phyloP scores from a whole-genome alignment of 2,113 vertebrate genomes.

The Austrofundulus limnaeus region DNA sequence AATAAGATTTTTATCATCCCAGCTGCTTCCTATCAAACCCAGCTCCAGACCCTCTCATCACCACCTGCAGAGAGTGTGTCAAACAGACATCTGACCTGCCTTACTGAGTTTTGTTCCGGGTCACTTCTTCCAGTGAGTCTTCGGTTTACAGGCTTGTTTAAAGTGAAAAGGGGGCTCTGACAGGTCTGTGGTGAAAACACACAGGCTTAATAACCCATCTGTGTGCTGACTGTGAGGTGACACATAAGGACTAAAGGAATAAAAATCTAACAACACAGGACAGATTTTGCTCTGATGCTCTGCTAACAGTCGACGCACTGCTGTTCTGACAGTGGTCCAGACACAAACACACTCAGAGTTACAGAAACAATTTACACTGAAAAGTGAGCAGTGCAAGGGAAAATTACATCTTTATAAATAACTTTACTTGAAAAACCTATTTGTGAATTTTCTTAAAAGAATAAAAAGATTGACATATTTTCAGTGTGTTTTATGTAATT shows the following conservation, averaged over 20 bases:
- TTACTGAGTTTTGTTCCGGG: constrained; percentile 43
- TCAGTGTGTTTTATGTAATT: no score
- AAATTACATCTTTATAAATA: no score
- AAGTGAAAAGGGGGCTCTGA: constrained; percentile 29
- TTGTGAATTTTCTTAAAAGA: no score
- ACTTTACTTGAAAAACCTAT: no score
- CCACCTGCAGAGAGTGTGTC: constrained; percentile 39
- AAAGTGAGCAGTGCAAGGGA: no score
- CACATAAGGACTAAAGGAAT: constrained; percentile 41
- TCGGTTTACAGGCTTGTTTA: constrained; percentile 27
- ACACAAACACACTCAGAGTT: no score
- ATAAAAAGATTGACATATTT: no score
- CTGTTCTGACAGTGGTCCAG: no score
- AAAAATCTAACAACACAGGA: constrained; percentile 22
- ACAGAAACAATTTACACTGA: no score
- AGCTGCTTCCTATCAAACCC: constrained; percentile 41
- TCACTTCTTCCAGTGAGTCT: constrained; percentile 38
- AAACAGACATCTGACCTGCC: constrained; percentile 54
- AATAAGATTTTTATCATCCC: constrained; percentile 25
- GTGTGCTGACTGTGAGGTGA: constrained; percentile 19
- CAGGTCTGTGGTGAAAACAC: constrained; percentile 39
- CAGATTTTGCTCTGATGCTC: background rate
- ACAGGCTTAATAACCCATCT: constrained; percentile 18
- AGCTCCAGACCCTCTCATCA: background rate
- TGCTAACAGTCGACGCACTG: no score